Evolutionary conservation across 92 coral and sea anemone genomes (phyloP), one percentile per base, ranked within the genome.

Genomic region (Plumapathes pennacea): DNA sequence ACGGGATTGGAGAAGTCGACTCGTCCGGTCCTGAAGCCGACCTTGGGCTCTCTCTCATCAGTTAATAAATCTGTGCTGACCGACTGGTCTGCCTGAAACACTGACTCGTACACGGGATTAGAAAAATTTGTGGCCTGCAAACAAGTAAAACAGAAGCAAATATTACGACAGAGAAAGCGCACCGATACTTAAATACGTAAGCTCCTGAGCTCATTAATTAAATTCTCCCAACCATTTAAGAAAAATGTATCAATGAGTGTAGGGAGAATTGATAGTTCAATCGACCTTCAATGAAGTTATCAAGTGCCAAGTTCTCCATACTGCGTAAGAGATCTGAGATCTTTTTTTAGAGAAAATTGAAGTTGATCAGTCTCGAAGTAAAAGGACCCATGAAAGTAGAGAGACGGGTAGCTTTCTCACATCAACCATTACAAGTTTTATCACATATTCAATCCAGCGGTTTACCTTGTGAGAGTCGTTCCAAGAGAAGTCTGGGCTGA

Each of bases 1-100:
- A 92, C 83, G 1, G 98, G 98, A 57, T 92, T 92, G 8, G 82
- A 84, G 55, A 88, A 92, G 77, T 92, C 98, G 63, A 76, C 90
- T 57, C 69, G 80, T 49, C 72, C 72, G 91, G 83, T 77, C 6
- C 84, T 73, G 54, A 76, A 92, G 49, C 88, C 96, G 14, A 72
- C 77, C 18, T 64, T 73, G 4, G 75, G 74, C 15, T 63, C 80
- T 32, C 74, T 83, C 34, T 74, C 83, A 12, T 74, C 57, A 20
- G 76, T 72, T 22, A 85, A 73, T 21, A 88, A 79, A 26, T 84
- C 85, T 30, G 86, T 54, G 45, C 79, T 76, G 4, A 81, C 56
- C 46, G 73, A 62, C 30, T 73, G 62, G 42, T 81, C 79, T 9
- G 67, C 66, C 12, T 77, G 68, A 44, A 80, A 82, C 25, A 91